Evolutionary conservation across 2,113 vertebrate species (phyloP).

Genomic region (Zosterops lateralis): DNA sequence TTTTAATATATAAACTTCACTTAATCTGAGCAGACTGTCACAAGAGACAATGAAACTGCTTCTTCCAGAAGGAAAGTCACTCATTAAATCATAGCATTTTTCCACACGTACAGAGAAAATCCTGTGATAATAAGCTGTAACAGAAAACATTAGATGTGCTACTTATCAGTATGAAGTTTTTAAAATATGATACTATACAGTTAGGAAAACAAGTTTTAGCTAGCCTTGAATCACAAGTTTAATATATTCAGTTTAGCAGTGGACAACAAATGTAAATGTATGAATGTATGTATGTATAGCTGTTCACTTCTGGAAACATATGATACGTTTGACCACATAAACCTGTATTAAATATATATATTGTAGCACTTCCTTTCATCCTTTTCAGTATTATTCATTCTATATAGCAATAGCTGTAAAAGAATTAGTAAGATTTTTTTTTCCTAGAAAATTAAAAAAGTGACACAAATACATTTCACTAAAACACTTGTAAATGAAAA

Average conservation of each 20-base stretch:
- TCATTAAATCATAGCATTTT: not conserved
- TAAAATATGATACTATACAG: not conserved
- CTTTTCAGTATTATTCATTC: not conserved
- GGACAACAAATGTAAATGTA: not conserved
- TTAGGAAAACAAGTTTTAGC: not conserved
- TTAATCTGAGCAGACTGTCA: not conserved
- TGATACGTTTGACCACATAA: not conserved
- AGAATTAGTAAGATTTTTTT: not conserved
- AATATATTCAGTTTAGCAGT: not conserved
- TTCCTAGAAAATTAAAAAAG: not conserved
- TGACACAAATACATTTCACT: not conserved
- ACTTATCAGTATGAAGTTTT: rapidly evolving
- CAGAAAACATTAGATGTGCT: not conserved
- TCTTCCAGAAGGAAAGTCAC: not conserved
- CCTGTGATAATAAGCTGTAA: not conserved
- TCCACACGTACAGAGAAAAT: not conserved
- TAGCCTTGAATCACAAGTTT: not conserved
- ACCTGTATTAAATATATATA: not conserved
- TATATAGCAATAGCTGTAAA: not conserved
- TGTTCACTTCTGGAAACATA: not conserved
- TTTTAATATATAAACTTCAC: not conserved
- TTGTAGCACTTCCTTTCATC: not conserved
- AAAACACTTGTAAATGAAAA: not conserved
- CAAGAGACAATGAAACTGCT: not conserved
- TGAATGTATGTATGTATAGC: not conserved